Conservation (phyloP, 1,140 invertebrate species). For the Mycetomoellerius zeteki region DNA sequence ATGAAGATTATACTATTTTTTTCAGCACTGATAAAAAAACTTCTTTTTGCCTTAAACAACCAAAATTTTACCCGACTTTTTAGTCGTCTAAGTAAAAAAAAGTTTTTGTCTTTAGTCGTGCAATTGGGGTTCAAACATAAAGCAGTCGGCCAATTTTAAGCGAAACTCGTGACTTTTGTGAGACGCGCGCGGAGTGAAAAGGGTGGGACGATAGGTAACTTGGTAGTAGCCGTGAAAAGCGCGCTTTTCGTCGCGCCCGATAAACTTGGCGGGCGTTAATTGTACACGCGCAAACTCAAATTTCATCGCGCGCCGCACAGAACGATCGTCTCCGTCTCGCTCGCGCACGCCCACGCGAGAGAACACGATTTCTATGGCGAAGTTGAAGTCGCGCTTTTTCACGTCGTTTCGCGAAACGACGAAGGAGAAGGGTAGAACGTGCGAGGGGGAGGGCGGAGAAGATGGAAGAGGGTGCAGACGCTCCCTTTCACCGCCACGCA, state of each 20-base stretch:
- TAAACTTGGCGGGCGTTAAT: constrained; percentile 56
- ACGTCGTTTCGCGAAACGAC: constrained; percentile 52
- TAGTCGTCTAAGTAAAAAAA: no score
- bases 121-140: background rate
- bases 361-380: constrained; percentile 40
- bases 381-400: constrained; percentile 58
- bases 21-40: no score
- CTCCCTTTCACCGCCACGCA: constrained; percentile 54
- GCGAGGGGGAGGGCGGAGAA: background rate
- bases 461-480: constrained; percentile 52
- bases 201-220: background rate
- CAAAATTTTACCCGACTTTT: no score
- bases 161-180: constrained; percentile 6
- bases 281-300: constrained; percentile 53
- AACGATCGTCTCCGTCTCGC: constrained; percentile 21
- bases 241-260: constrained; percentile 62
- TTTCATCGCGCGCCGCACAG: constrained; percentile 39
- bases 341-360: constrained; percentile 4
- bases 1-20: no score
- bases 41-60: no score
- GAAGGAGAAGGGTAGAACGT: background rate
- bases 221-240: constrained; percentile 43
- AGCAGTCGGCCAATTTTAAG: constrained; percentile 21
- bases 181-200: background rate
- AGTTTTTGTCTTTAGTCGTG: background rate